A percentile compares a stretch with the other conserved stretches of the same genome.
Evolutionary conservation across 1,140 invertebrate species (phyloP).

Genomic region (Calycopis cecrops): DNA sequence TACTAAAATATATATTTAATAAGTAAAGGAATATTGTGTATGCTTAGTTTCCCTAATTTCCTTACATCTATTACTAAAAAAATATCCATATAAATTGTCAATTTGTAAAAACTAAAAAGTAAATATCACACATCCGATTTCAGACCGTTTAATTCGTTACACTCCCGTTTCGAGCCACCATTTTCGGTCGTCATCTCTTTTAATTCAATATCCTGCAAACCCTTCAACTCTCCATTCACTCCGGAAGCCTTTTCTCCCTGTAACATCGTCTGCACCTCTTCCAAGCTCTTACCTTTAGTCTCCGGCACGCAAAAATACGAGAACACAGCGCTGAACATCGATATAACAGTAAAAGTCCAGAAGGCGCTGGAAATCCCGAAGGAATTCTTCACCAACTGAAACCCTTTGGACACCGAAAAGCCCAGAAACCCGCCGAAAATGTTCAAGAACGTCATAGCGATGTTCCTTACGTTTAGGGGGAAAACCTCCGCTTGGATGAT

Average conservation of each 20-base stretch:
- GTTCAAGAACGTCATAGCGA: constrained; percentile 65
- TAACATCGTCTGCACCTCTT: constrained; percentile 78
- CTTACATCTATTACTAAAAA: too few relatives aligned
- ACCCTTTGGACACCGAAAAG: constrained; percentile 69
- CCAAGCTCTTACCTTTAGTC: constrained; percentile 81
- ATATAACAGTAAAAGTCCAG: constrained; percentile 65
- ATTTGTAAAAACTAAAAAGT: too few relatives aligned
- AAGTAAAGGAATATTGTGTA: too few relatives aligned
- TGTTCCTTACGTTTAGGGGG: constrained; percentile 76
- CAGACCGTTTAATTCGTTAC: too few relatives aligned
- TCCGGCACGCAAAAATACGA: constrained; percentile 79
- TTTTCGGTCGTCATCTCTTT: background rate
- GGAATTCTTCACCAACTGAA: constrained; percentile 65
- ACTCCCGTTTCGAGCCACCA: background rate
- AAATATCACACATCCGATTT: background rate
- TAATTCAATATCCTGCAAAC: constrained; percentile 6
- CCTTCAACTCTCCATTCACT: constrained; percentile 1
- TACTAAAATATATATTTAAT: too few relatives aligned
- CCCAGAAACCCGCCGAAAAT: constrained; percentile 55
- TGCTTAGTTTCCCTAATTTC: too few relatives aligned
- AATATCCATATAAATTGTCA: background rate
- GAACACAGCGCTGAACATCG: constrained; percentile 73
- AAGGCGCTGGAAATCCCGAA: constrained; percentile 71
- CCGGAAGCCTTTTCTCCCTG: constrained; percentile 33
- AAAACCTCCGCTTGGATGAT: constrained; percentile 78